These are phyloP conservation scores for Micronycteris hirsuta DNA, from an alignment of 2,113 vertebrate genomes.

Conservation along the genomic window DNA sequence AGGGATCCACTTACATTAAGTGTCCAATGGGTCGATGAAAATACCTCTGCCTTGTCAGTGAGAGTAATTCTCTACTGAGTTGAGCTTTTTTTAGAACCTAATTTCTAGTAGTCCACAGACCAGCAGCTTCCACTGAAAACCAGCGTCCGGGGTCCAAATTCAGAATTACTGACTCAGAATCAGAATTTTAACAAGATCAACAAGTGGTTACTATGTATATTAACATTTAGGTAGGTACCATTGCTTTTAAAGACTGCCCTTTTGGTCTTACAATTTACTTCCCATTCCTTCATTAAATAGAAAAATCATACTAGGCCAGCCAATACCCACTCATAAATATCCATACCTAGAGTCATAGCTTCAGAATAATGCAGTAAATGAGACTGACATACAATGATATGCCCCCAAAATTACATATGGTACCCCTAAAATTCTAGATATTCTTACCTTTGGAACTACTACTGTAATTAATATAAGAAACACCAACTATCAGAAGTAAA, in stretches of 20 bases:
- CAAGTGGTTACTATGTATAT: not conserved
- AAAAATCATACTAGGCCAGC: not conserved
- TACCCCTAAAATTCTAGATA: not conserved
- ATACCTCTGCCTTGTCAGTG: not conserved
- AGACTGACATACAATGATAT: not conserved
- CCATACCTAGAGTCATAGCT: not conserved
- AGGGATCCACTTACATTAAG: not conserved
- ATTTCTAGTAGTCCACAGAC: not conserved
- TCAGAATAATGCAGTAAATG: not conserved
- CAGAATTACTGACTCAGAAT: not conserved
- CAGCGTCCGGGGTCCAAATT: not conserved
- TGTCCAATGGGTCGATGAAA: not conserved
- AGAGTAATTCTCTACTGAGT: not conserved
- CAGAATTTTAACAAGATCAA: not conserved
- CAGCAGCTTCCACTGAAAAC: not conserved
- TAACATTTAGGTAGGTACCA: not conserved
- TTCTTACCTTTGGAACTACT: not conserved
- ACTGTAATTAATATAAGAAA: not conserved
- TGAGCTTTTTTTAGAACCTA: not conserved
- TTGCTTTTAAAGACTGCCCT: not conserved
- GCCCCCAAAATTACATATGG: not conserved
- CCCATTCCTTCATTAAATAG: not conserved
- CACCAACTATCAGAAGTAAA: not conserved
- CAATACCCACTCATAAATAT: not conserved
- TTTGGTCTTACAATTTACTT: not conserved